Percentiles rank a stretch among this genome's conserved stretches.
Conservation (phyloP, 2,888 invertebrate genomes). For the Diarsia dahlii region DNA sequence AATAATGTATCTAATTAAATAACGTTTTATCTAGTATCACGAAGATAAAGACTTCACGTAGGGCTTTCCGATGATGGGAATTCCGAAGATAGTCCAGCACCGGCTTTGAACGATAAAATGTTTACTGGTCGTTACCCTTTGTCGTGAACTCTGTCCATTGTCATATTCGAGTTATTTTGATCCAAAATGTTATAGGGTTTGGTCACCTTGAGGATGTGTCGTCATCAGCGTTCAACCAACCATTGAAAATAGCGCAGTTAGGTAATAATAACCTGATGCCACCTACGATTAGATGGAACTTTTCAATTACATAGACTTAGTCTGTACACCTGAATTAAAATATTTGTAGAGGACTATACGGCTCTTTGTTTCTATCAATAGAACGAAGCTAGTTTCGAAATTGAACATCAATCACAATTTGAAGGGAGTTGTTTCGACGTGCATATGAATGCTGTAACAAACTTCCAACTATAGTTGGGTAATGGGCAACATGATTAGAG, state of each 20-base stretch:
- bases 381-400: conserved; percentile 46
- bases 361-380: conserved; percentile 34
- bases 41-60: conserved; percentile 14
- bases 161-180: conserved; percentile 14
- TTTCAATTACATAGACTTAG: conserved; percentile 8
- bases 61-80: neutral
- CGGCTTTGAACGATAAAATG: conserved; percentile 19
- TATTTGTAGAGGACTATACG: neutral
- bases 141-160: conserved; percentile 22
- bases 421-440: conserved; percentile 42
- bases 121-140: conserved; percentile 26
- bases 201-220: conserved; percentile 11
- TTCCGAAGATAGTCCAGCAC: conserved; percentile 6
- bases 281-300: conserved; percentile 2
- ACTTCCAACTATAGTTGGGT: conserved; percentile 38
- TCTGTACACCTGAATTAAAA: neutral
- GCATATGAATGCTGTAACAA: conserved; percentile 29
- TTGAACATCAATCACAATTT: conserved; percentile 50
- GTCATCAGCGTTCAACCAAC: conserved; percentile 10
- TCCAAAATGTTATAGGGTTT: conserved; percentile 11
- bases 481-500: conserved; percentile 46
- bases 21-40: neutral
- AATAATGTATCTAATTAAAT: conserved; percentile 12
- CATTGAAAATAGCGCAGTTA: neutral
- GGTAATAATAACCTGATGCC: conserved; percentile 10